Evolutionary conservation across 1,140 invertebrate genomes (phyloP).

Genomic region (Nautilus pompilius): DNA sequence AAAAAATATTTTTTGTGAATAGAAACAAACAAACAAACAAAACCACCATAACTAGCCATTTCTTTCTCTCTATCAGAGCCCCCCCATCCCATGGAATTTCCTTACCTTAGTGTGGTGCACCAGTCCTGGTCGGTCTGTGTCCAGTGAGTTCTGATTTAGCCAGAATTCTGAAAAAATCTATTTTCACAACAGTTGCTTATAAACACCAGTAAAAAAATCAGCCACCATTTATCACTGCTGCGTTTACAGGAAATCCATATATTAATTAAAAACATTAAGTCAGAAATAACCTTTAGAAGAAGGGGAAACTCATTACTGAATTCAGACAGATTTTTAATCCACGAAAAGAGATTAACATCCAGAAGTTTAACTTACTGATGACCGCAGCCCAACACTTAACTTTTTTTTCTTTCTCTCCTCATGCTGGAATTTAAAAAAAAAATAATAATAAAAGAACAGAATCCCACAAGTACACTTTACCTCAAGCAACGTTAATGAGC

Average conservation of each 20-base stretch:
- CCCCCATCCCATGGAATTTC: too few relatives aligned
- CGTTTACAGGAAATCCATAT: too few relatives aligned
- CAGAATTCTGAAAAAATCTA: conserved; percentile 78
- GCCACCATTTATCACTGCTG: too few relatives aligned
- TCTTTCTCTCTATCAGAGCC: too few relatives aligned
- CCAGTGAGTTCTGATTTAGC: conserved; percentile 64
- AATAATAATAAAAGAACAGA: too few relatives aligned
- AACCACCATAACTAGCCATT: too few relatives aligned
- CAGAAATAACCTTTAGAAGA: not conserved
- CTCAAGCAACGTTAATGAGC: conserved; percentile 35
- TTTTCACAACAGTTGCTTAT: not conserved
- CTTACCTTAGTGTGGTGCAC: conserved; percentile 3
- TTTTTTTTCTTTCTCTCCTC: not conserved
- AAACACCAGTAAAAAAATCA: not conserved
- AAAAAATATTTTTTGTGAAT: too few relatives aligned
- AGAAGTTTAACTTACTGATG: not conserved
- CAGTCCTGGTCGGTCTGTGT: conserved; percentile 13
- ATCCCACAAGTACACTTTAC: too few relatives aligned
- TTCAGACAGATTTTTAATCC: not conserved
- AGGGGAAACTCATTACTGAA: not conserved
- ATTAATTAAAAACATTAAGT: too few relatives aligned
- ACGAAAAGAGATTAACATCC: not conserved
- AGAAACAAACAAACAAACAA: too few relatives aligned
- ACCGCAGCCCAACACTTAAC: not conserved
- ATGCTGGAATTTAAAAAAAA: not conserved